These are phyloP conservation scores for Balanococcus diminutus DNA, from an alignment of 2,888 invertebrate genomes.

Conservation along the genomic window DNA sequence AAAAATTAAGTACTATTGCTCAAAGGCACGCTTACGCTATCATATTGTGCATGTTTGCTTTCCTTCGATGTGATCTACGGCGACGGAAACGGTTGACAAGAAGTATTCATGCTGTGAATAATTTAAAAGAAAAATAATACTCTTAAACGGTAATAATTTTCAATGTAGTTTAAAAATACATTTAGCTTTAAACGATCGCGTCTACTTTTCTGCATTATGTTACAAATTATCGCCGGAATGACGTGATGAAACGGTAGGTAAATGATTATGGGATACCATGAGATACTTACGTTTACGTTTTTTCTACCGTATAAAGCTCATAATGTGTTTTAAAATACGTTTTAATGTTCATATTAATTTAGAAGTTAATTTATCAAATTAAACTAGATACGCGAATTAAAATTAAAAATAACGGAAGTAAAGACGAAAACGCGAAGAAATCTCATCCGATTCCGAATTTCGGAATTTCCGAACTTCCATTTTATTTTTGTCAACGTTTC, in stretches of 20 bases:
- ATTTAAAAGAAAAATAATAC: conserved; percentile 14
- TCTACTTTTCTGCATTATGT: background rate
- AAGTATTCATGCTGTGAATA: conserved; percentile 7
- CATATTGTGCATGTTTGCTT: background rate
- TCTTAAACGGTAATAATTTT: background rate
- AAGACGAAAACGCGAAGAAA: no score
- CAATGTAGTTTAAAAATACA: background rate
- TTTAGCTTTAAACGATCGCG: background rate
- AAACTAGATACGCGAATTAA: no score
- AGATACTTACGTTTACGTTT: background rate
- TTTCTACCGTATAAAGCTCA: background rate
- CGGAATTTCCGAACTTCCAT: no score
- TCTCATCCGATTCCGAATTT: no score
- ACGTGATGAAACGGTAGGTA: background rate
- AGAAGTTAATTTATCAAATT: no score
- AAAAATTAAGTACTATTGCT: conserved; percentile 17
- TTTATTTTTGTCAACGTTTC: no score
- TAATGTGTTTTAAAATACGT: background rate
- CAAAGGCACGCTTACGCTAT: conserved; percentile 24
- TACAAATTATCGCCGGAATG: background rate
- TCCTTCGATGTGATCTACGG: background rate
- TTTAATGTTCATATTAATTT: background rate
- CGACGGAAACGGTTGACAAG: conserved; percentile 8
- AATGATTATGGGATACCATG: background rate
- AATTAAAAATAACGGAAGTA: no score